These are phyloP conservation scores for Limanda limanda DNA, from an alignment of 2,113 vertebrate genomes.

Conservation along the genomic window DNA sequence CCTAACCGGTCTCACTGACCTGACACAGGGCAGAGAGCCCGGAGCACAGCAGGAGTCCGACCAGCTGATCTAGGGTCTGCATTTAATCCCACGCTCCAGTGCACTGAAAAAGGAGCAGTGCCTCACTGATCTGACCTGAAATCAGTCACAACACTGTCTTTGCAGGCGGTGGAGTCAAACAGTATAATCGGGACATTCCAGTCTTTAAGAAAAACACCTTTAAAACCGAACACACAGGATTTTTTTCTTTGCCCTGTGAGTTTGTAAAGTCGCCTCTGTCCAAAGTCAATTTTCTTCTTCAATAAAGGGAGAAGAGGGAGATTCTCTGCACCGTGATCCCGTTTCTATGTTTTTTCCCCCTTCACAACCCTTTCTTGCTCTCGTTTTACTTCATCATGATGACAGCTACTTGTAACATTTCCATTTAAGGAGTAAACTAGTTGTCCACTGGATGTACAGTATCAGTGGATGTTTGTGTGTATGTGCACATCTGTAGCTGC, in stretches of 20 bases:
- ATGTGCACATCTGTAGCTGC: constrained; percentile 3
- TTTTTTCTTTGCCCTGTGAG: too few relatives aligned
- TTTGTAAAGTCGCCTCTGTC: background rate
- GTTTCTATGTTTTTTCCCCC: constrained; percentile 1
- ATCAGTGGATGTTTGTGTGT: constrained; percentile 9
- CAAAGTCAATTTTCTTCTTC: background rate
- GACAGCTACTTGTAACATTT: constrained; percentile 26
- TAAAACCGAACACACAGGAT: background rate
- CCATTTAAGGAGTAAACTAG: constrained; percentile 14
- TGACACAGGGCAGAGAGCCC: constrained; percentile 48
- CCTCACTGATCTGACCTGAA: constrained; percentile 51
- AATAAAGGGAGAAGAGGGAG: background rate
- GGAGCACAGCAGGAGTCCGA: constrained; percentile 53
- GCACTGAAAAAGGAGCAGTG: constrained; percentile 53
- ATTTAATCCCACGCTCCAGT: constrained; percentile 66
- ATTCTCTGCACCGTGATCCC: background rate
- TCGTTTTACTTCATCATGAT: constrained; percentile 21
- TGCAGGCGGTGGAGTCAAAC: constrained; percentile 13
- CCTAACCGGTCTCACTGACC: constrained; percentile 61
- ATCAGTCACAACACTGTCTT: constrained; percentile 49
- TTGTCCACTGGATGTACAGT: constrained; percentile 1
- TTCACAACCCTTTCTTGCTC: background rate
- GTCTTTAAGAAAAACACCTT: background rate
- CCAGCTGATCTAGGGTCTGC: constrained; percentile 66
- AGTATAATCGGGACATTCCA: background rate